Percentiles rank a stretch among this genome's conserved stretches.
Conservation (phyloP, 2,888 invertebrate genomes). For the Boloria euphrosyne region DNA sequence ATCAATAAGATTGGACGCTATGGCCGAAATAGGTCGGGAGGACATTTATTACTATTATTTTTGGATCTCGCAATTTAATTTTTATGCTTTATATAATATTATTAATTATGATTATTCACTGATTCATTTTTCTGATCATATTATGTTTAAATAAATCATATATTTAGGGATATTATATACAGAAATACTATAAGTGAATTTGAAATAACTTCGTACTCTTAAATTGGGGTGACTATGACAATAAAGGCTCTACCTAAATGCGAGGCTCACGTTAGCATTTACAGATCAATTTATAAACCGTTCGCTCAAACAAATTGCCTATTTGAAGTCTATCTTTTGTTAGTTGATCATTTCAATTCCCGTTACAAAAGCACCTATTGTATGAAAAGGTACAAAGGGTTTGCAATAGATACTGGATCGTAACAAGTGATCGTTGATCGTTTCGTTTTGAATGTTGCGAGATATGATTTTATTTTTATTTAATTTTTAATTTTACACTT, state of each 20-base stretch:
- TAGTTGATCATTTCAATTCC: constrained; percentile 21
- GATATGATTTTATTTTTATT: constrained; percentile 2
- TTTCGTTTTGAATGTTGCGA: neutral
- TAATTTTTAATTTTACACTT: neutral
- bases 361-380: constrained; percentile 16
- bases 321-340: constrained; percentile 23
- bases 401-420: constrained; percentile 22
- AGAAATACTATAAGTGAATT: neutral
- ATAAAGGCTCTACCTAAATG: neutral
- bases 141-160: no score
- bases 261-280: constrained; percentile 19
- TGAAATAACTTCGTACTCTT: neutral
- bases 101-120: no score
- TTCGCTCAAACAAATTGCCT: constrained; percentile 22
- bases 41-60: no score
- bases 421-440: neutral
- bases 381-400: constrained; percentile 10
- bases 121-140: no score
- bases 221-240: constrained; percentile 2
- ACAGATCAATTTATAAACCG: constrained; percentile 20
- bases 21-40: no score
- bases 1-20: no score
- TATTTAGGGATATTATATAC: no score
- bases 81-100: no score
- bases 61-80: no score